Conservation (phyloP, 2,113 vertebrate species). For the Laterallus jamaicensis region DNA sequence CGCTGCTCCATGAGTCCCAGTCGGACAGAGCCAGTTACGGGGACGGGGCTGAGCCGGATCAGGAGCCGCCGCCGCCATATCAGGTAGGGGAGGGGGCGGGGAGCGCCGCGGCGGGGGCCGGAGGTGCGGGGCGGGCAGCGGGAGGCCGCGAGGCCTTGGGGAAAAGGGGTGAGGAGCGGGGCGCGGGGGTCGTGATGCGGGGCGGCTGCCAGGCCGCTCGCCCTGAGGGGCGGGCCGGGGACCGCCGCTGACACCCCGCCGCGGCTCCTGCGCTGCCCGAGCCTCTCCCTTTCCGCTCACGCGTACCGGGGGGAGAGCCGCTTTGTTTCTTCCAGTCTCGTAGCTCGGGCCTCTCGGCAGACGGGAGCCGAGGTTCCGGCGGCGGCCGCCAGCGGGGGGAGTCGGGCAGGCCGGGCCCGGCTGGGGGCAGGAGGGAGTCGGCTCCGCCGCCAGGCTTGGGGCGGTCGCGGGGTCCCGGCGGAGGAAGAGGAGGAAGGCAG, state of each 20-base stretch:
- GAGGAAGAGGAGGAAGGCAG: background rate
- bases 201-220: background rate
- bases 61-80: conserved; percentile 95
- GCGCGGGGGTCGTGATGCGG: too few species aligned
- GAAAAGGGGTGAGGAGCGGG: background rate
- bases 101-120: background rate
- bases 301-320: background rate
- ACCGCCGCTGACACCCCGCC: background rate
- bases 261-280: background rate
- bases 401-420: background rate
- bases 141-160: background rate
- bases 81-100: conserved; percentile 78
- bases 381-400: background rate
- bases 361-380: background rate
- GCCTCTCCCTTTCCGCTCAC: conserved; percentile 16
- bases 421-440: background rate
- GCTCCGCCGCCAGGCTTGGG: background rate
- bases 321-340: background rate
- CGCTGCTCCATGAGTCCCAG: conserved; percentile 94
- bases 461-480: background rate
- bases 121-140: background rate
- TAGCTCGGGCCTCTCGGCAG: background rate
- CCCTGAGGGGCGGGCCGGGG: background rate
- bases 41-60: conserved; percentile 89
- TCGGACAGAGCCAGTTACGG: conserved; percentile 94